Conservation (phyloP, 2,888 invertebrate species). For the Scaptomyza caliginosa region DNA sequence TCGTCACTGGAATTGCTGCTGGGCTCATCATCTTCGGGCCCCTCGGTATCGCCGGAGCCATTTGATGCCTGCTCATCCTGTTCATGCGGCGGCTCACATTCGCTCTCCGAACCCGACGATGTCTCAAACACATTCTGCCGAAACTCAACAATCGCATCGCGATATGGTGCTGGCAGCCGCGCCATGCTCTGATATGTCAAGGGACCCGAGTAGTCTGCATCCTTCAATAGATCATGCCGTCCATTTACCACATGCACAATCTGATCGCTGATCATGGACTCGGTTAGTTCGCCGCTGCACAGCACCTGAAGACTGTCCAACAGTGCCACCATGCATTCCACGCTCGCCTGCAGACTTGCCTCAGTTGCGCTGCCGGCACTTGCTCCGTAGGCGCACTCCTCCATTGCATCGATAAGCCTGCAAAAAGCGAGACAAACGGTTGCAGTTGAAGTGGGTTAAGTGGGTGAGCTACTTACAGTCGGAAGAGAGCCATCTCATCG, state of each 20-base stretch:
- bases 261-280: conserved; percentile 85
- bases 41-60: conserved; percentile 88
- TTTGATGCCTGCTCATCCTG: conserved; percentile 89
- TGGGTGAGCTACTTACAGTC: conserved; percentile 88
- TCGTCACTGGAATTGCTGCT: conserved; percentile 85
- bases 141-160: conserved; percentile 89
- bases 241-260: conserved; percentile 87
- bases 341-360: conserved; percentile 90
- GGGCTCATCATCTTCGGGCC: conserved; percentile 87
- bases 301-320: conserved; percentile 92
- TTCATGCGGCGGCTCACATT: conserved; percentile 89
- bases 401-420: conserved; percentile 96
- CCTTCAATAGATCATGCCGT: conserved; percentile 88
- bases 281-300: conserved; percentile 90
- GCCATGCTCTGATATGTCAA: conserved; percentile 93
- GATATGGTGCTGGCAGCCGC: conserved; percentile 91
- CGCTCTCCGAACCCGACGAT: conserved; percentile 86
- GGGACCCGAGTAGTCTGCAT: conserved; percentile 93
- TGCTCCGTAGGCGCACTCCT: conserved; percentile 91
- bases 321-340: conserved; percentile 92
- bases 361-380: conserved; percentile 90
- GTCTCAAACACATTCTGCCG: conserved; percentile 88
- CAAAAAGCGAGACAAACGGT: not conserved
- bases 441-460: too few relatives aligned
- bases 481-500: conserved; percentile 92